Evolutionary conservation across 2,888 invertebrate species (phyloP).

Genomic region (Tinea trinotella): DNA sequence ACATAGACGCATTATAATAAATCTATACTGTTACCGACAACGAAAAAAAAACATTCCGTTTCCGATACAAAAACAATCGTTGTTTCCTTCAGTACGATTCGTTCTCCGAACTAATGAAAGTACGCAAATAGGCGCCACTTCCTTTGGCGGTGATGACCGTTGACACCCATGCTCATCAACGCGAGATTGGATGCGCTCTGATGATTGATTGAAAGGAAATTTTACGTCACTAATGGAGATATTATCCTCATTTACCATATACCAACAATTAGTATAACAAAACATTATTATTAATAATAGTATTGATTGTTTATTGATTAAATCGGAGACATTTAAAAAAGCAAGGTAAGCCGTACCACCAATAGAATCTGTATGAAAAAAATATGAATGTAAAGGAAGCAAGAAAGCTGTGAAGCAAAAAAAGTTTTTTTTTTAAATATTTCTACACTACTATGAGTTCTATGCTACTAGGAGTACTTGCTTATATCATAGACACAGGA

Average conservation of each 20-base stretch:
- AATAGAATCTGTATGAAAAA: too few species aligned
- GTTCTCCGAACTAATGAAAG: constrained; percentile 66
- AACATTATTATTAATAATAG: background rate
- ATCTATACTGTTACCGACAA: constrained; percentile 24
- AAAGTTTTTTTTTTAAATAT: too few species aligned
- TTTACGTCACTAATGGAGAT: background rate
- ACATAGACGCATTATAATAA: too few species aligned
- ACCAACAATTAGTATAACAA: background rate
- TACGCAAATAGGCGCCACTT: constrained; percentile 52
- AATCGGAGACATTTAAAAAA: too few species aligned
- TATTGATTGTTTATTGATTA: too few species aligned
- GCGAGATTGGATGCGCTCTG: constrained; percentile 2
- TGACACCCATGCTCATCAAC: constrained; percentile 11
- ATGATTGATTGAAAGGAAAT: constrained; percentile 10
- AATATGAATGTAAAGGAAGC: too few species aligned
- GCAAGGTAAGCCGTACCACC: too few species aligned
- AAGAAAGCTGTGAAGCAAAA: too few species aligned
- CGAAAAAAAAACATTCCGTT: constrained; percentile 47
- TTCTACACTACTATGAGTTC: too few species aligned
- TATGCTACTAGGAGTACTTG: too few species aligned
- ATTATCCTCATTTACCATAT: background rate
- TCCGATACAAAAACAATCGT: constrained; percentile 65
- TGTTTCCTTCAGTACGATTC: constrained; percentile 47
- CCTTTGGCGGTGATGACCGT: constrained; percentile 14
- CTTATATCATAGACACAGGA: too few species aligned